Conservation (phyloP, 2,888 invertebrate species). For the Rhagonycha fulva region DNA sequence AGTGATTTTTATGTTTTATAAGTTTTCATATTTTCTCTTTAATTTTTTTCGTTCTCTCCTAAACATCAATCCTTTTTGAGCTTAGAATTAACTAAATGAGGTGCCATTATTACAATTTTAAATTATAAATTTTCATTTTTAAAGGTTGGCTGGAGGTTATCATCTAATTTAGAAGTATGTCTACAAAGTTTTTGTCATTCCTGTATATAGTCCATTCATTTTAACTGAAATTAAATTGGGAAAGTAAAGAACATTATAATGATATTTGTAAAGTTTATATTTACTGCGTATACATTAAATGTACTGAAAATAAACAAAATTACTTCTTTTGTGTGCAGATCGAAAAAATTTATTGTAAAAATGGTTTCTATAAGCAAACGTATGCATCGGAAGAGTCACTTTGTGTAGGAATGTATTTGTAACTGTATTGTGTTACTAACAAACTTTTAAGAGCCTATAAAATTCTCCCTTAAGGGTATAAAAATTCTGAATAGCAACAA, state of each 20-base stretch:
- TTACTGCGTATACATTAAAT: background rate
- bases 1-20: too few relatives aligned
- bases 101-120: too few relatives aligned
- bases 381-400: background rate
- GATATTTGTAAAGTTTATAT: background rate
- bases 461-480: background rate
- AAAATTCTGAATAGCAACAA: background rate
- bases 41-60: too few relatives aligned
- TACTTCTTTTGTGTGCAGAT: background rate
- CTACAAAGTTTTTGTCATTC: too few relatives aligned
- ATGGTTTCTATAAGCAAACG: background rate
- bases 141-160: too few relatives aligned
- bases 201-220: too few relatives aligned
- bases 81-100: too few relatives aligned
- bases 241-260: background rate
- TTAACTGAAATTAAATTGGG: background rate
- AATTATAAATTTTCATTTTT: too few relatives aligned
- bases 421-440: constrained; percentile 14
- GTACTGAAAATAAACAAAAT: background rate
- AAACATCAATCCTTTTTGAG: too few relatives aligned
- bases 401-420: background rate
- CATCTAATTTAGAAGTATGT: too few relatives aligned
- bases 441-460: constrained; percentile 20
- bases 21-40: too few relatives aligned
- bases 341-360: background rate